Evolutionary conservation across 2,888 invertebrate genomes (phyloP), one percentile per base, ranked within the genome.

Genomic region (Chrysolina americana): DNA sequence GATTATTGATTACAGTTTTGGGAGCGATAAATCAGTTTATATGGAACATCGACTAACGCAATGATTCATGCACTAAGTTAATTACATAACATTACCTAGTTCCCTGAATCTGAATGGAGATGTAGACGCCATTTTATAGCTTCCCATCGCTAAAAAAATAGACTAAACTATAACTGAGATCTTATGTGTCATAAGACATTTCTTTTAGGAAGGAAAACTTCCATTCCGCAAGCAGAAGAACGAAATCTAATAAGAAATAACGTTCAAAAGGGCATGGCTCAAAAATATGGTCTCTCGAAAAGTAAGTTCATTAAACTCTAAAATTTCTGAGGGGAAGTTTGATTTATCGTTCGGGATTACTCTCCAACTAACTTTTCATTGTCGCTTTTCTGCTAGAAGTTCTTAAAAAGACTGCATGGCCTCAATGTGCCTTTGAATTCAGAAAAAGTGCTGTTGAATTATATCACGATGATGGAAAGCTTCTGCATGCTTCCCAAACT

Each of bases 261-360:
- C 41, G 74, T 41, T 56, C 36, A 21, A 4, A 62, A 66, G 13
- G 70, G 66, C 59, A 68, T 62, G 66, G 50, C 70, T 41, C 48
- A 71, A 75, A 73, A 70, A 75, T 65, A 73, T 59, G 69, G 50
- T 36, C 62, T 48, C 65, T 72, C 63, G 41, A 65, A 68, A 71
- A 74, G 68, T 68, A 59, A 65, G 75, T 75, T 74, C 68, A 74
- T 74, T 75, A 75, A 44, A 48, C 68, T 56, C 41, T 41, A 41
- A 71, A 69, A 71, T 75, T 71, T 75, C 65, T 59, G 65, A 68
- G 65, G 21, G 65, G 64, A 41, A 71, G 41, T 68, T 59, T 71
- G 75, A 75, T 75, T 71, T 71, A 74, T 64, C 53, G 41, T 68
- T 21, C 47, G 11, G 65, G 41, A 53, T 68, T 68, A 68, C 56